phyloP scores from a whole-genome alignment of 1,140 invertebrate genomes.

The Melipona quadrifasciata region DNA sequence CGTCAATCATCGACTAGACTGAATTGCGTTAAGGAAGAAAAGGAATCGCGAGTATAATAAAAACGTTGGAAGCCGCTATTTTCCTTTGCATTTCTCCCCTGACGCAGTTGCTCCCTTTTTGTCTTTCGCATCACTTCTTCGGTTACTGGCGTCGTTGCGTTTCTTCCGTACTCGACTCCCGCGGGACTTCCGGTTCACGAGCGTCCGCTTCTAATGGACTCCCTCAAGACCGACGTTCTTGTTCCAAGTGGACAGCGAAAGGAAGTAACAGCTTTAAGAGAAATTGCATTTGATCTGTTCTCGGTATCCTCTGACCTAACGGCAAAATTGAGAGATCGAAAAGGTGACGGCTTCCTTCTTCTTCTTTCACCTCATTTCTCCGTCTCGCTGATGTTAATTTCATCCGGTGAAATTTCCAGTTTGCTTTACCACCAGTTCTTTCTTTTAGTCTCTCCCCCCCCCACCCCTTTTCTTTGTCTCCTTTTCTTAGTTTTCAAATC shows the following conservation, averaged over 20 bases:
- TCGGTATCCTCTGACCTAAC: not conserved
- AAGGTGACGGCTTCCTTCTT: not conserved
- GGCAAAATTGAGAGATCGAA: slow-evolving; percentile 15
- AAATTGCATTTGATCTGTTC: slow-evolving; percentile 71
- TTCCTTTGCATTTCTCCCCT: not conserved
- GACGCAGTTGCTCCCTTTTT: slow-evolving; percentile 19
- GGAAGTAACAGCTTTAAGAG: slow-evolving; percentile 69
- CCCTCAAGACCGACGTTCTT: slow-evolving; percentile 56
- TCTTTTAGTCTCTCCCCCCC: not conserved
- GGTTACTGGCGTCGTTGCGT: slow-evolving; percentile 30
- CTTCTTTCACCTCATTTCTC: slow-evolving; percentile 1
- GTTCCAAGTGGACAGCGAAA: slow-evolving; percentile 59
- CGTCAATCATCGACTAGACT: not conserved
- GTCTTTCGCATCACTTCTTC: slow-evolving; percentile 34
- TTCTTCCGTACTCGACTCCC: slow-evolving; percentile 58
- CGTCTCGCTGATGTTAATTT: slow-evolving; percentile 59
- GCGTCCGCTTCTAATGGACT: slow-evolving; percentile 65
- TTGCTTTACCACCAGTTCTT: not conserved
- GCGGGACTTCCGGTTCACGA: slow-evolving; percentile 69
- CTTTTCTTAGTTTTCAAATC: not conserved
- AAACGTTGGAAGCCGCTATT: slow-evolving; percentile 40
- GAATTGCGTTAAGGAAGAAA: not conserved
- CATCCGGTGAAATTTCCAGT: slow-evolving; percentile 49
- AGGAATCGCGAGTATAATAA: slow-evolving; percentile 12
- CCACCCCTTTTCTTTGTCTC: not conserved